Evolutionary conservation across 2,113 vertebrate genomes (phyloP), one percentile per base, ranked within the genome.

Genomic region (Tenebrosternarchus preto): DNA sequence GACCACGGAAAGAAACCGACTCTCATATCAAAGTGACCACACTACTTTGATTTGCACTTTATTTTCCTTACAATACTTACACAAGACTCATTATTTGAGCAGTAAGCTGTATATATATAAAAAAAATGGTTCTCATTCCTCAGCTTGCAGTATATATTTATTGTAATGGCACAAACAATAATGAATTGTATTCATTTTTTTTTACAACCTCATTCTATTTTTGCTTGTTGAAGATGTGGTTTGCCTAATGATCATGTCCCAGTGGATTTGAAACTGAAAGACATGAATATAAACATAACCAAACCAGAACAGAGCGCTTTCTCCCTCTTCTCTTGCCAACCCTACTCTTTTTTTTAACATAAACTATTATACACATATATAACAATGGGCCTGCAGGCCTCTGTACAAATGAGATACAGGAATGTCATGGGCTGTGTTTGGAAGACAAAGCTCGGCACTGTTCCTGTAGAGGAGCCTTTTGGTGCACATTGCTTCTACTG

Each of bases 11-110:
- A 33, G 31, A 57, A 68, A 80, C 53, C 59, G 61, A 55, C 17
- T 22, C 50, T 75, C 61, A 59, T 25, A 66, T 80, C 60, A 75
- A 67, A 59, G 61, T 73, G n/a, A 60, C 33, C 31, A 75, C 55
- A 67, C 66, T 61, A 29, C 53, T 80, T 67, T 57, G 55, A 50
- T 67, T 25, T 20, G 24, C 33, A 31, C 1, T 31, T 31, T 46
- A 46, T 66, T 67, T n/a, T 80, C 71, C 25, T 25, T 73, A 64
- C 16, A 55, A 27, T 27, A 31, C 15, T 22, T 11, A 0, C 33
- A 25, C 59, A 73, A 46, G 60, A 12, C 31, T n/a, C 64, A 68
- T 68, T 68, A 68, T 68, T 68, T 11, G 2, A 39, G 17, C 63
- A 63, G 60, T 25, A 29, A 63, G 63, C 64, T 39, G n/a, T 68